Percentiles rank a stretch among this genome's conserved stretches.
These are phyloP conservation scores for Rhodeus uyekii DNA, from an alignment of 2,797 vertebrate genomes.

Conservation along the genomic window DNA sequence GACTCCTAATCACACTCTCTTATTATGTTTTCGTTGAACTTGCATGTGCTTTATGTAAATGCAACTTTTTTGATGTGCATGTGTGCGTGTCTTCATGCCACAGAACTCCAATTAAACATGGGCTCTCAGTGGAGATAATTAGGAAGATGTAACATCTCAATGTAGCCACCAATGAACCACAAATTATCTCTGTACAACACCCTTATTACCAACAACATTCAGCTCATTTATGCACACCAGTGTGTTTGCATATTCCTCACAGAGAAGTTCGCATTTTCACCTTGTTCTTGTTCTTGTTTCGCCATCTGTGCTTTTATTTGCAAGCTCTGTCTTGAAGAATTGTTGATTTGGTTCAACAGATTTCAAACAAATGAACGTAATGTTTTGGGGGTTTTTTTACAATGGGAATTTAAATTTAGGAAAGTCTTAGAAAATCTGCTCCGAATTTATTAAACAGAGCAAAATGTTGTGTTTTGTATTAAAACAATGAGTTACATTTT, in stretches of 20 bases:
- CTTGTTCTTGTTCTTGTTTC: background rate
- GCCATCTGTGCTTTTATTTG: background rate
- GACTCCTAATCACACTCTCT: slow-evolving; percentile 9
- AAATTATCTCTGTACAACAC: slow-evolving; percentile 28
- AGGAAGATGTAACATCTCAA: slow-evolving; percentile 47
- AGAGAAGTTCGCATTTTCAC: background rate
- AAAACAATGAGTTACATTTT: slow-evolving; percentile 8
- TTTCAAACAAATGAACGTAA: slow-evolving; percentile 3
- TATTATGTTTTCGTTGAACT: slow-evolving; percentile 20
- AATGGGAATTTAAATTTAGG: too few species aligned
- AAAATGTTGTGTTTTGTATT: background rate
- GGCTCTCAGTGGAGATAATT: slow-evolving; percentile 47
- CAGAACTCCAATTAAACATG: slow-evolving; percentile 35
- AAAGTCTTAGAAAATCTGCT: background rate
- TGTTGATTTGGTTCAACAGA: slow-evolving; percentile 9
- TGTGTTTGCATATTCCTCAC: background rate
- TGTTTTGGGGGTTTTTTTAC: background rate
- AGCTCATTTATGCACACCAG: background rate
- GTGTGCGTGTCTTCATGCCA: background rate
- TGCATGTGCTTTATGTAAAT: slow-evolving; percentile 27
- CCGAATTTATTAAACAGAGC: background rate
- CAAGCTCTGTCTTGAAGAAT: background rate
- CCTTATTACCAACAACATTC: slow-evolving; percentile 19
- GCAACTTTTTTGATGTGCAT: background rate
- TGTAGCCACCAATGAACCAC: slow-evolving; percentile 32